phyloP scores from a whole-genome alignment of 2,888 invertebrate species.

The Ypsolopha sequella region DNA sequence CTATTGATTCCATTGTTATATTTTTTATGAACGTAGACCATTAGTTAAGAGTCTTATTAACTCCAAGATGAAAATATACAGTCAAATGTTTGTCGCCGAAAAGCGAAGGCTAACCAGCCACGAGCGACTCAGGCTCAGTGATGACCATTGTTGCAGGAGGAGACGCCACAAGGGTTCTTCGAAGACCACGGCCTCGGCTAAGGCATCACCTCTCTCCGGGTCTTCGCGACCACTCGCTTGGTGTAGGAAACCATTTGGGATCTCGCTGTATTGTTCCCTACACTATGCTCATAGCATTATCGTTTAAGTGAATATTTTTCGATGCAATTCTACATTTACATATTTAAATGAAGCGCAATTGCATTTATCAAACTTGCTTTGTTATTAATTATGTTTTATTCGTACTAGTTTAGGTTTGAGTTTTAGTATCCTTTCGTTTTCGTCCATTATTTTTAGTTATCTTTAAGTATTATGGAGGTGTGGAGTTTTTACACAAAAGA shows the following conservation, averaged over 20 bases:
- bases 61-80: too few relatives aligned
- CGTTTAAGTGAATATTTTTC: not conserved
- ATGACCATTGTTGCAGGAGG: slow-evolving; percentile 89
- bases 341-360: not conserved
- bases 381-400: not conserved
- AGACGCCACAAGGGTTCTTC: slow-evolving; percentile 99
- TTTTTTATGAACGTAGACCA: too few relatives aligned
- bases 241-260: not conserved
- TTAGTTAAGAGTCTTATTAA: too few relatives aligned
- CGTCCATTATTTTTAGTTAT: slow-evolving; percentile 2
- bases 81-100: slow-evolving; percentile 26
- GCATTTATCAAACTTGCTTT: not conserved
- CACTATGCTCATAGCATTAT: not conserved
- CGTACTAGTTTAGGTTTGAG: not conserved
- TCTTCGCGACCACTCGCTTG: slow-evolving; percentile 2
- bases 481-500: not conserved
- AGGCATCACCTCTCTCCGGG: slow-evolving; percentile 4
- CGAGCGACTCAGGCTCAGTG: slow-evolving; percentile 68
- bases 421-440: not conserved
- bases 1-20: too few relatives aligned
- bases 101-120: slow-evolving; percentile 62
- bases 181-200: slow-evolving; percentile 98
- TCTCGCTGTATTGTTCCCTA: too few relatives aligned
- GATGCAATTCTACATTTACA: not conserved
- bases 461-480: not conserved